Conservation (phyloP, 2,797 vertebrate genomes). For the Luscinia luscinia region DNA sequence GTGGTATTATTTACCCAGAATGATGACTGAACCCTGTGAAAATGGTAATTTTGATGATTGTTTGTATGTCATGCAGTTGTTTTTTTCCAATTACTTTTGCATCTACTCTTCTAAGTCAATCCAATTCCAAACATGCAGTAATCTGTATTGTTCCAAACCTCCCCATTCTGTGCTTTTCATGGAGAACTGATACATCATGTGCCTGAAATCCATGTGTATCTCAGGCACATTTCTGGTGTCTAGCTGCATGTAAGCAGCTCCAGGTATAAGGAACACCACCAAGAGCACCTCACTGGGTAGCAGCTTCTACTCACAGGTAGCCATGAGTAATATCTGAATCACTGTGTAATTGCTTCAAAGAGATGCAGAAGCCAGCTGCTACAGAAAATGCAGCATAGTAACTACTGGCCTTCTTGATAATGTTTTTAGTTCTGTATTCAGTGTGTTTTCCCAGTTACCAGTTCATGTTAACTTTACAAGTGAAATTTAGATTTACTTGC, state of each 20-base stretch:
- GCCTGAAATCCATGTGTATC: not conserved
- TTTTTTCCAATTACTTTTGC: not conserved
- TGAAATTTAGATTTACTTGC: not conserved
- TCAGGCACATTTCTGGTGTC: not conserved
- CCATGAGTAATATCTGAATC: not conserved
- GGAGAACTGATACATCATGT: not conserved
- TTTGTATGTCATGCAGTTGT: rapidly evolving
- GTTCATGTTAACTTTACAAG: not conserved
- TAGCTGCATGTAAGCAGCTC: not conserved
- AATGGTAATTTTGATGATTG: not conserved
- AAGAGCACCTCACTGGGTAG: not conserved
- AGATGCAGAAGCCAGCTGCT: not conserved
- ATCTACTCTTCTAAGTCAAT: not conserved
- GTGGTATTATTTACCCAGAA: not conserved
- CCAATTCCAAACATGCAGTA: not conserved
- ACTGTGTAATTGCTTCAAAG: not conserved
- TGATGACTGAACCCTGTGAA: not conserved
- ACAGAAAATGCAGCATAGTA: not conserved
- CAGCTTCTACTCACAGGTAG: not conserved
- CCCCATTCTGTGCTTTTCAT: not conserved
- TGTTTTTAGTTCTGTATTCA: not conserved
- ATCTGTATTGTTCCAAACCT: not conserved
- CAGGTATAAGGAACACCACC: not conserved
- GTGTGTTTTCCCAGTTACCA: not conserved
- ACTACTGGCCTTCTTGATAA: not conserved